Base-by-base conservation (phyloP, 2,113 vertebrate species). In the Sigmodon hispidus region DNA sequence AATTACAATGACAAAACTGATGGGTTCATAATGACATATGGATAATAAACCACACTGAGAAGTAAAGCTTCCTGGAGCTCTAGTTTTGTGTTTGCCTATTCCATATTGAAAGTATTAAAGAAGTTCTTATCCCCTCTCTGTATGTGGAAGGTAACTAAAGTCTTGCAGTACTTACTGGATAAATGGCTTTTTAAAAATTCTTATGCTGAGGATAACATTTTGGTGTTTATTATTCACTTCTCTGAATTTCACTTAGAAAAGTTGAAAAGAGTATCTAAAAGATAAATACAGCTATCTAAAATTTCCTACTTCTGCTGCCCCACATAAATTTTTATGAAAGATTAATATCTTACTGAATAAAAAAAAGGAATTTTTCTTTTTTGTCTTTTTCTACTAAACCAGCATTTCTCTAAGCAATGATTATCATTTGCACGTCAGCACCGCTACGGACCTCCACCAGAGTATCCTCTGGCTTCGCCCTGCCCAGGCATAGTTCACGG, bases 351-450 rank as follows among this genome's bases (percentile, higher is more conserved):
- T 95, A 92, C 24, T 31, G 24, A 59, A 94, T 80, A 95, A 29
- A 75, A 96, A 96, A 97, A 93, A 69, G 90, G 55, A 83, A 91
- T 96, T 96, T 96, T 92, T 69, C 85, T 93, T 61, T 94, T 96
- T 94, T 86, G 31, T 95, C n/a, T 90, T 77, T 89, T 86, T 93
- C 89, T 61, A 87, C 36, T 92, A 93, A 93, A 96, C 91, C 84
- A 96, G 96, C 96, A 96, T 83, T 93, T 72, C 98, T 97, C 65
- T 12, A 93, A 84, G 96, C 96, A 97, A 96, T 85, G 72, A 90
- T 95, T 98, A 97, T 94, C 0, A 57, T 57, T 57, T 57, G 55
- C 17, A 57, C 55, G 1, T 57, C 55, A 57, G 19, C 16, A 21
- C 17, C 17, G 55, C 55, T 21, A 57, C 17, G 55, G 15, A 57